These are phyloP conservation scores for Parazoanthus atlanticus DNA, from an alignment of 92 coral and sea anemone genomes.

Conservation along the genomic window DNA sequence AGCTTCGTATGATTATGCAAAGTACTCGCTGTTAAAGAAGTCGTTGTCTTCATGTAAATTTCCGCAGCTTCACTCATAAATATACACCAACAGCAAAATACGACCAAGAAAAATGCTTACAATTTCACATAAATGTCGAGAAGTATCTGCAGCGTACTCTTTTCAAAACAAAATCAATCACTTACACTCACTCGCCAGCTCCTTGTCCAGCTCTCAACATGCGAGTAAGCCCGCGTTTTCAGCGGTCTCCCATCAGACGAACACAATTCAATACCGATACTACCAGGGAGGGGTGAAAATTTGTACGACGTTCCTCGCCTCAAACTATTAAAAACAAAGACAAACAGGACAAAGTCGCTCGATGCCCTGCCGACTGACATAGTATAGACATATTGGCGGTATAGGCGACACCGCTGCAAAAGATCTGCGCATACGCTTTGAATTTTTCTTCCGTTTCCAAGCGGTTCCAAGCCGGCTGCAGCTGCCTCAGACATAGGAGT, in stretches of 20 bases:
- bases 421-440: too few relatives aligned
- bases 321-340: too few relatives aligned
- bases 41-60: slow-evolving; percentile 39
- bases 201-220: background rate
- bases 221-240: slow-evolving; percentile 10
- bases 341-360: too few relatives aligned
- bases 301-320: too few relatives aligned
- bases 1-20: slow-evolving; percentile 30
- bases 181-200: background rate
- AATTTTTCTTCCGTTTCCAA: too few relatives aligned
- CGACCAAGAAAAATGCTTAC: background rate
- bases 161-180: slow-evolving; percentile 2
- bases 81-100: background rate
- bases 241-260: background rate
- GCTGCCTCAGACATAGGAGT: too few relatives aligned
- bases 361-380: too few relatives aligned
- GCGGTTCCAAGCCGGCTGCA: too few relatives aligned
- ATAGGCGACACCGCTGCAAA: too few relatives aligned
- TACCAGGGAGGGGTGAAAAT: background rate
- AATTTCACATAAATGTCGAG: background rate
- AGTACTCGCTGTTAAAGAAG: slow-evolving; percentile 33
- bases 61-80: background rate
- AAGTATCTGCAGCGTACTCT: background rate
- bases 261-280: background rate
- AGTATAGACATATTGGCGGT: too few relatives aligned